Evolutionary conservation across 2,797 vertebrate genomes (phyloP).

Genomic region (Orestias chungarensis): DNA sequence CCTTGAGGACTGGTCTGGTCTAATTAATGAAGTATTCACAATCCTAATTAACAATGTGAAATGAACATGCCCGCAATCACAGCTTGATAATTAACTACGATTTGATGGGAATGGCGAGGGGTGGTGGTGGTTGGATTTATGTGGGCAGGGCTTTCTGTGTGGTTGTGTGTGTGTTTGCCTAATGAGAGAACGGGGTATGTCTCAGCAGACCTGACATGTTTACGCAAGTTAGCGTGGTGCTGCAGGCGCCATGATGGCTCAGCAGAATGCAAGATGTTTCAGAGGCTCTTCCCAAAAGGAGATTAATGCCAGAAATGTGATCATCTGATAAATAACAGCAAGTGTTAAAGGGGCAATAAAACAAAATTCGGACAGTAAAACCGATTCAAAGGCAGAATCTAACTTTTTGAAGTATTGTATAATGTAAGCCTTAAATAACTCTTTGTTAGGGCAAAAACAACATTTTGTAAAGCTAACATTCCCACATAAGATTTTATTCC

Average conservation of each 20-base stretch:
- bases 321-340: neutral
- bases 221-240: constrained; percentile 65
- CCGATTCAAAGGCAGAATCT: neutral
- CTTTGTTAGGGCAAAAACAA: neutral
- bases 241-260: constrained; percentile 62
- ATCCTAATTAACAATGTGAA: constrained; percentile 80
- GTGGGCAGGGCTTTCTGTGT: constrained; percentile 30
- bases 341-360: neutral
- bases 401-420: neutral
- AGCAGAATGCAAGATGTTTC: constrained; percentile 52
- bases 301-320: constrained; percentile 19
- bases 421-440: neutral
- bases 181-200: constrained; percentile 62
- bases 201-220: constrained; percentile 72
- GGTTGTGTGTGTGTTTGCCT: constrained; percentile 47
- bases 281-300: constrained; percentile 31
- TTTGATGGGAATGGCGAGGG: constrained; percentile 47
- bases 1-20: constrained; percentile 68
- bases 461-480: neutral
- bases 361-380: neutral
- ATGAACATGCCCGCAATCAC: constrained; percentile 78
- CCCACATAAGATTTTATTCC: neutral
- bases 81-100: constrained; percentile 78
- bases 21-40: constrained; percentile 82
- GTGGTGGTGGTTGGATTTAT: constrained; percentile 19